Evolutionary conservation across 2,113 vertebrate genomes (phyloP).

Genomic region (Protobothrops flavoviridis): DNA sequence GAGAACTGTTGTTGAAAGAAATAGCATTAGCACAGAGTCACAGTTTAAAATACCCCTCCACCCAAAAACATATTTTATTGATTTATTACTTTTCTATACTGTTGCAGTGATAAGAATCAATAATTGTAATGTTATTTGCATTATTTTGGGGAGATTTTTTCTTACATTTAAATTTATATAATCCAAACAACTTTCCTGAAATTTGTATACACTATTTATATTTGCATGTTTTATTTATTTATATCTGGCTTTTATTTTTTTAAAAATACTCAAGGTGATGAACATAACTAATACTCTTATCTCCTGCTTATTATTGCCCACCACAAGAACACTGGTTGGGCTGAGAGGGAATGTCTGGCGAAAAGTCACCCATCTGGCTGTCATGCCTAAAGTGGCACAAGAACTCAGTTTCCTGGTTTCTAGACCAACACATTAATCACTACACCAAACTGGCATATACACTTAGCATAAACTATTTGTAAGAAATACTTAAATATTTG

Average conservation of each 20-base stretch:
- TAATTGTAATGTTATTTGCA: not conserved
- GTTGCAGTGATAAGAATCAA: not conserved
- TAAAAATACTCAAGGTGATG: not conserved
- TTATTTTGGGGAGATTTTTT: not conserved
- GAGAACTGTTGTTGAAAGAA: too few relatives aligned
- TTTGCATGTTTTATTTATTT: not conserved
- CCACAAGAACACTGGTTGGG: not conserved
- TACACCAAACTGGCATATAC: not conserved
- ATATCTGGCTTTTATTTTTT: not conserved
- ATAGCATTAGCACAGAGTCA: not conserved
- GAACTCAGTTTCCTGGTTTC: not conserved
- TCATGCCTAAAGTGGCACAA: not conserved
- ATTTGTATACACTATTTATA: not conserved
- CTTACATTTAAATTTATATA: not conserved
- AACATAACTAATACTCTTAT: not conserved
- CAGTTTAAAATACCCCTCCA: not conserved
- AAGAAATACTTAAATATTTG: slow-evolving; percentile 13
- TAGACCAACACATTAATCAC: not conserved
- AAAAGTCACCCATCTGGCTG: not conserved
- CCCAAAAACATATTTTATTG: not conserved
- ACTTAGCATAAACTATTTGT: not conserved
- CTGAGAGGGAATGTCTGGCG: not conserved
- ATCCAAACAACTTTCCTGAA: not conserved
- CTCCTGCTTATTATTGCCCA: not conserved
- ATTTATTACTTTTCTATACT: not conserved